Percentiles rank a stretch among this genome's conserved stretches.
Evolutionary conservation across 2,888 invertebrate genomes (phyloP).

Genomic region (Pyrrhia umbra): DNA sequence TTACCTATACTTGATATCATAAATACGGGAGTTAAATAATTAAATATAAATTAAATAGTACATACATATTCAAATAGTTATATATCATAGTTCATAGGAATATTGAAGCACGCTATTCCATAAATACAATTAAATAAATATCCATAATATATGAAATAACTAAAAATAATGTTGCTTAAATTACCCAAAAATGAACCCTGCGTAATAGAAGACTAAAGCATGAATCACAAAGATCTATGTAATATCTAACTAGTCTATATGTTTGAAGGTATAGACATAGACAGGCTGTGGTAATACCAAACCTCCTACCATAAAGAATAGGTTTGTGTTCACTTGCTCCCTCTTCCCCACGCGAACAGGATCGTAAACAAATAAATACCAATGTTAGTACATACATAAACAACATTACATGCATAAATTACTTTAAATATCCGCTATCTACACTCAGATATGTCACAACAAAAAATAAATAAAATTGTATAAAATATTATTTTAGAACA

Average conservation of each 20-base stretch:
- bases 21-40: not conserved
- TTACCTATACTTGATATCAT: not conserved
- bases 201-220: slow-evolving; percentile 53
- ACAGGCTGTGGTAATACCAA: slow-evolving; percentile 77
- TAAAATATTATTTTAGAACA: slow-evolving; percentile 9
- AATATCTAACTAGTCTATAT: slow-evolving; percentile 68
- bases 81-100: not conserved
- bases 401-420: slow-evolving; percentile 54
- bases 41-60: not conserved
- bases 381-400: slow-evolving; percentile 76
- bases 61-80: not conserved
- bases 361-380: slow-evolving; percentile 86
- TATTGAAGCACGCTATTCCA: not conserved
- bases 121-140: slow-evolving; percentile 5
- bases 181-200: slow-evolving; percentile 57
- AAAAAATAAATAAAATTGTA: slow-evolving; percentile 20
- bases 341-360: slow-evolving; percentile 85
- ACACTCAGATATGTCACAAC: slow-evolving; percentile 14
- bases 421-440: slow-evolving; percentile 25
- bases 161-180: not conserved
- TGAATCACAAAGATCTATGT: slow-evolving; percentile 57
- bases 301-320: slow-evolving; percentile 88
- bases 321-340: slow-evolving; percentile 87
- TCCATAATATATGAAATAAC: not conserved
- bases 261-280: slow-evolving; percentile 67